Evolutionary conservation across 2,888 invertebrate species (phyloP), one percentile per base, ranked within the genome.

Genomic region (Nemoura dubitans): DNA sequence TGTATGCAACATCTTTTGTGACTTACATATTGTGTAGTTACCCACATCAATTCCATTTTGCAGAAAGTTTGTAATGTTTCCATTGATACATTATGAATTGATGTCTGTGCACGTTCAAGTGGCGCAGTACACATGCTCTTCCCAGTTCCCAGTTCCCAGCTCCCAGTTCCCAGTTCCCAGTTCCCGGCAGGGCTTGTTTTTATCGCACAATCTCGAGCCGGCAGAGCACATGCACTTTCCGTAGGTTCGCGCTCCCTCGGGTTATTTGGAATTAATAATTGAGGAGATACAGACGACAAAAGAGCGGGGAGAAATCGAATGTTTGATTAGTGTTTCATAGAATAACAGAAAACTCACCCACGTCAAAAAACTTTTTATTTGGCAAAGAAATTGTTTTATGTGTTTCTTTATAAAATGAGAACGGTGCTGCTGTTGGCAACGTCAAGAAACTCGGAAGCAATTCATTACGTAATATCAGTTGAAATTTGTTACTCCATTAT

Each of bases 261-360:
- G 78, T 78, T 27, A 16, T 28, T 78, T n/a, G 10, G 78, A 78
- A 78, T 78, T 78, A 78, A 78, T 78, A 78, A 78, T 78, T 78
- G 27, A 78, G 27, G 26, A 78, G 28, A 28, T 78, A 26, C 26
- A 25, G 28, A 78, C 78, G 78, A 78, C 78, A 78, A 78, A 78
- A 78, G 78, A 28, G 10, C 28, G 26, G 78, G 78, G 26, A 6
- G 78, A 78, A 78, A 26, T 27, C 78, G 78, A 28, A 78, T 26
- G 78, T 78, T 78, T 78, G 78, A 78, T 78, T 78, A 78, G 26
- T 27, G 28, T 28, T 27, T 27, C 78, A 78, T 78, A 78, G 78
- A 78, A 26, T 78, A 78, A 78, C 78, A 78, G 26, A 26, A 78
- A 78, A 78, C 78, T 78, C 28, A 78, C 26, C 26, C 78, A 78